These are phyloP conservation scores for Callipepla californica DNA, from an alignment of 2,113 vertebrate genomes.

Conservation along the genomic window DNA sequence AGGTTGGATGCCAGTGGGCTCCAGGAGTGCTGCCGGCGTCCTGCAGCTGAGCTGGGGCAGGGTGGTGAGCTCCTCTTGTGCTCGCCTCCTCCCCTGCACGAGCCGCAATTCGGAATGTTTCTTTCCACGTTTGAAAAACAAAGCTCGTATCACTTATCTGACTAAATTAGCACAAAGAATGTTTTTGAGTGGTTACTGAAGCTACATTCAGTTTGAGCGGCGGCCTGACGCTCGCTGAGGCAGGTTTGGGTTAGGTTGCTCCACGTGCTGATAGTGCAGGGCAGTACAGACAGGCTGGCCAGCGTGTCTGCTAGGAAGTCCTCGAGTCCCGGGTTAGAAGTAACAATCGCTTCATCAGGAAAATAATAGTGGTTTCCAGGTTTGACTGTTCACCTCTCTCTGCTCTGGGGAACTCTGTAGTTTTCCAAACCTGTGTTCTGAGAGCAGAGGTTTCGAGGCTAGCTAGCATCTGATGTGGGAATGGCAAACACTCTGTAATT, in stretches of 20 bases:
- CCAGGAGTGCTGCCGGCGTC: background rate
- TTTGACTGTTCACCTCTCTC: background rate
- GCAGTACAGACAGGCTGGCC: background rate
- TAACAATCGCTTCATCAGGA: background rate
- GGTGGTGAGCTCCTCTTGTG: background rate
- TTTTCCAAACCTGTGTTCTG: background rate
- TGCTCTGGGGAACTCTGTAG: background rate
- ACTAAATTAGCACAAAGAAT: background rate
- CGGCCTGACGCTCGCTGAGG: background rate
- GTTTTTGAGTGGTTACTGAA: background rate
- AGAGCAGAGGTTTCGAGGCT: constrained; percentile 5
- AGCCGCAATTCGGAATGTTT: background rate
- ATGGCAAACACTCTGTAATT: background rate
- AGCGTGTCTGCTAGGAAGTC: background rate
- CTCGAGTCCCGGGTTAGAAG: background rate
- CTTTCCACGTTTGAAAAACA: background rate
- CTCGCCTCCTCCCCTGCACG: background rate
- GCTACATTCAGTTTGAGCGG: background rate
- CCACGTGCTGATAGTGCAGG: background rate
- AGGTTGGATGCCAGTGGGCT: background rate
- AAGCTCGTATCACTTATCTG: background rate
- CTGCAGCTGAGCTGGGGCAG: background rate
- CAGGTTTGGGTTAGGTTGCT: background rate
- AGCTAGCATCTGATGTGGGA: constrained; percentile 18
- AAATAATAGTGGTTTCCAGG: background rate